Evolutionary conservation across 2,797 vertebrate species (phyloP), one percentile per base, ranked within the genome.

Genomic region (Coregonus ussuriensis): DNA sequence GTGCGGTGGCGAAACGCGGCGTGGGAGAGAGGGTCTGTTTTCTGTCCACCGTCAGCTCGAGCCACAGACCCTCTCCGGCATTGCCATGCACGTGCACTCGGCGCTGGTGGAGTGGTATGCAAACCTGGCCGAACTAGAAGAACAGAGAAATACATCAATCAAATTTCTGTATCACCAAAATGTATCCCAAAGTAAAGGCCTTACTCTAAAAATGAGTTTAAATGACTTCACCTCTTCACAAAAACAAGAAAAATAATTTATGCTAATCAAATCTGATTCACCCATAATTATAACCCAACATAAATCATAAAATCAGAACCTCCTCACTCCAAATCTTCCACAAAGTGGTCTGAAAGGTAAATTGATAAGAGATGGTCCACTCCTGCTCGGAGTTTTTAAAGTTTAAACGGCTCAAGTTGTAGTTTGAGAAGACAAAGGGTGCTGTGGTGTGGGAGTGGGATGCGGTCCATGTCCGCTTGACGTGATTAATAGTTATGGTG

Each of bases 401-500:
- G 51, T 81, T 80, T 92, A 90, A 87, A 82, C 84, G 80, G 81
- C 87, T 90, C 86, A 88, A 88, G 85, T 91, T 92, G 88, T 88
- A 89, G 86, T 91, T 92, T 84, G 81, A 85, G 84, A 83, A 84
- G 88, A 94, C 92, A 93, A 93, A 85, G 91, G 88, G 87, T 87
- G 91, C 88, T 9, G 41, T 47, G 41, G 41, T 92, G 91, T 92
- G 91, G 91, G 91, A 88, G 92, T 93, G 92, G 91, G 93, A 89
- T 83, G 92, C 82, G 82, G 90, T 87, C 92, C 87, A 80, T 91
- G 94, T 92, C 91, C 92, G 93, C 92, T 90, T 87, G 87, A 87
- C 82, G 89, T 96, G 95, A 97, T 96, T 96, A 96, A 97, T 96
- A 90, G 93, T 89, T 87, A 89, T 91, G 88, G 82, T 88, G 82